Base-by-base conservation (phyloP, 2,888 invertebrate species). In the Lithosia quadra region DNA sequence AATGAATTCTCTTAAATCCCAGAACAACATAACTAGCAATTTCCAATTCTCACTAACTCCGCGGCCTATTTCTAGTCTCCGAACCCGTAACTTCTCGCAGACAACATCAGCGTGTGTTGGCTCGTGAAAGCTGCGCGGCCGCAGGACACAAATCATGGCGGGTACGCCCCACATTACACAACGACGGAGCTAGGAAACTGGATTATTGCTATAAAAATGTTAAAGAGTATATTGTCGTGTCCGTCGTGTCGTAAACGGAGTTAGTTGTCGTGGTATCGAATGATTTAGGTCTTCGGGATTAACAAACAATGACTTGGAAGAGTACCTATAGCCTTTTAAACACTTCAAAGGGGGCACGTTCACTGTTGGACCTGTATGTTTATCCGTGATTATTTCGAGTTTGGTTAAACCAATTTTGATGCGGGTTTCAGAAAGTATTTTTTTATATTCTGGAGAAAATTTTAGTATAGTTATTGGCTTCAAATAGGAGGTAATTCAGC, bases 141-240 rank as follows among this genome's bases (percentile, higher is more conserved):
- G 66, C 65, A 59, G 74, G 77, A 77, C 78, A 85, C 83, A 84
- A 85, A 85, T 85, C 84, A 85, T 82, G 75, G 72, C 69, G 34
- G 62, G 77, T 67, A 76, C 84, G 81, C 84, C 85, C 81, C 65
- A 58, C 69, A 69, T 76, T 71, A 72, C 73, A 72, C 69, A 75
- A 80, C 63, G 24, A 4, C 67, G 49, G 71, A 82, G 68, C 68
- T 56, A 77, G 71, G 71, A 71, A 80, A 76, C 72, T 58, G 55
- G 71, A 58, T 62, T 36, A 13, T 49, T 60, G 18, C 60, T 61
- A 33, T 67, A 63, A 71, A 79, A 73, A 71, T 58, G 22, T 15
- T 66, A 53, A 57, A 55, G 60, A 39, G 43, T 3, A 43, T 43
- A 43, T 7, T 43, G 18, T 18, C 5, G 8, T 15, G 39, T 39